Percentiles rank a stretch among this genome's conserved stretches.
Evolutionary conservation across 2,888 invertebrate species (phyloP).

Genomic region (Pyrgus malvae): DNA sequence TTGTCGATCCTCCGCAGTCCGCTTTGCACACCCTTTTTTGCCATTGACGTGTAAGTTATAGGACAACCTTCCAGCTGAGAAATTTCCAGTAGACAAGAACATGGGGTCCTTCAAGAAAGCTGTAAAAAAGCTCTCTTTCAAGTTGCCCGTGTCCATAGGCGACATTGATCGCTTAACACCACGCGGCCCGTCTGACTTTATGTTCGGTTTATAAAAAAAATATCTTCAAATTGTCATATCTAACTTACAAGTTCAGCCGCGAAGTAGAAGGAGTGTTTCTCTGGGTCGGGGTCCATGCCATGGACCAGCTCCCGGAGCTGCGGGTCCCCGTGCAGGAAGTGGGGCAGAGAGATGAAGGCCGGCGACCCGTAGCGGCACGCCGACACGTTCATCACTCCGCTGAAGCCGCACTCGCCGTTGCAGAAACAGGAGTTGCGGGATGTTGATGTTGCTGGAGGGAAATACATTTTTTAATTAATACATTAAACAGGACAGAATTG

Average conservation of each 20-base stretch:
- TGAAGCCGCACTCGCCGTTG: slow-evolving; percentile 86
- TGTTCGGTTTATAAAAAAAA: neutral
- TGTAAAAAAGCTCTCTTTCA: no score
- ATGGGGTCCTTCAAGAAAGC: no score
- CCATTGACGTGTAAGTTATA: no score
- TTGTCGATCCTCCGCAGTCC: no score
- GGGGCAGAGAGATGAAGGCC: slow-evolving; percentile 91
- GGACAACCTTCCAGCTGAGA: no score
- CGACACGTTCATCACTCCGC: slow-evolving; percentile 89
- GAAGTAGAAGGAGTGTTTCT: slow-evolving; percentile 88
- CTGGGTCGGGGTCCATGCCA: slow-evolving; percentile 86
- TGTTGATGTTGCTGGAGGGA: slow-evolving; percentile 76
- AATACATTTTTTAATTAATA: no score
- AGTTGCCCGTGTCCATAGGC: no score
- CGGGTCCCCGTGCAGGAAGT: slow-evolving; percentile 90
- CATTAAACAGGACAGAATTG: no score
- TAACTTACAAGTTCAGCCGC: slow-evolving; percentile 87
- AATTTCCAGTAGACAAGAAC: no score
- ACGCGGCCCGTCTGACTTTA: no score
- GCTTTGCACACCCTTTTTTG: no score
- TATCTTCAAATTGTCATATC: no score
- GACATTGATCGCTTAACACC: slow-evolving; percentile 9
- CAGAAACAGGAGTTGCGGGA: slow-evolving; percentile 87
- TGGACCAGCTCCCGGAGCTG: slow-evolving; percentile 83
- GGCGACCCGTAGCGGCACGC: slow-evolving; percentile 91